Evolutionary conservation across 1,140 invertebrate species (phyloP), one percentile per base, ranked within the genome.

Genomic region (Panagrolaimus sp.): DNA sequence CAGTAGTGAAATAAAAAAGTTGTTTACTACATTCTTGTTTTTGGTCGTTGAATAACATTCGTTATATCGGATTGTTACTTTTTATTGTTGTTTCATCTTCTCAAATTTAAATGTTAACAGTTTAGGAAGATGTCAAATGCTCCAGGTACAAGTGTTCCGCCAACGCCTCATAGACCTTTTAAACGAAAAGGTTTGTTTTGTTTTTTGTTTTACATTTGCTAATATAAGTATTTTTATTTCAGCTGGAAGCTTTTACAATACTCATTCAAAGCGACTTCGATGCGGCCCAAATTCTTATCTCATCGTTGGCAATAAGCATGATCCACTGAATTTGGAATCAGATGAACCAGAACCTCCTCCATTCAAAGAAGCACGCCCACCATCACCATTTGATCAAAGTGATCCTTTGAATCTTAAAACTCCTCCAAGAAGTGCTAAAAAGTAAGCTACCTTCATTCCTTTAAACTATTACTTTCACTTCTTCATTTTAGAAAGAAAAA

Each of bases 381-480:
- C 31, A 4, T 38, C 31, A 38, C 31, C 31, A 7, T 4, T 38
- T 46, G 57, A 46, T 65, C 23, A 62, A 48, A 75, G 31, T 11
- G 72, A 74, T 64, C 72, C 72, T 16, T 57, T 74, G 51, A 68
- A 74, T 74, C 61, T 74, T 14, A 72, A 74, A 27, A 69, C 63
- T 20, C 23, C 46, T 47, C 31, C 31, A 38, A 38, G 31, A 38
- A 38, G 31, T 38, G 31, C 31, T 38, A 38, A 38, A 38, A 38
- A 38, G 31, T 38, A 38, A 38, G 31, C 2, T 38, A 38, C 7
- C 7, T 38, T 38, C 7, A 38, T 7, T 38, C 2, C 2, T 38
- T 38, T 38, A 7, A 38, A 38, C 2, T 38, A 7, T 38, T 38
- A 38, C 2, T 38, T 38, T 38, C 7, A 38, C 7, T 38, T 38